Base-by-base conservation (phyloP, 2,113 vertebrate genomes). In the Daphoenositta chrysoptera region DNA sequence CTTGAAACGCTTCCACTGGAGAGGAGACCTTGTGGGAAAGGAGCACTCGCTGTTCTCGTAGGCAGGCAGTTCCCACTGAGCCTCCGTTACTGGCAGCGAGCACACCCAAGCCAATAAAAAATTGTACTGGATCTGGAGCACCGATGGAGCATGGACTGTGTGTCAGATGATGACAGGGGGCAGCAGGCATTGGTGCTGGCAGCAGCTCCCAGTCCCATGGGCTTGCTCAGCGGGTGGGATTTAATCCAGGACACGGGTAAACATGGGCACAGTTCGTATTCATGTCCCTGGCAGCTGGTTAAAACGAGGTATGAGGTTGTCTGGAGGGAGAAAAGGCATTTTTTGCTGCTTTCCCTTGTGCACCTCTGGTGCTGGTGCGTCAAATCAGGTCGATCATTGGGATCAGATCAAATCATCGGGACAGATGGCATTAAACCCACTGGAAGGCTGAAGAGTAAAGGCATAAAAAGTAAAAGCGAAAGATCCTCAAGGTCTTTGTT, bases 21-120 rank as follows among this genome's bases (percentile, higher is more conserved):
- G 89, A 83, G 50, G 76, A 89, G 93, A 89, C 90, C 79, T 93
- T 95, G 88, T 97, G 96, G 94, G 96, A 96, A 96, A 90, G 73
- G 68, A 96, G 87, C 65, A 77, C 75, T 94, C 7, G 1, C 60
- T 96, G 95, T 94, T 94, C 93, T 89, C 30, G 0, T 85, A 54
- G 3, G 2, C 76, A 71, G 23, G 65, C 40, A 0, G 60, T 80
- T 96, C 94, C 87, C 93, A 86, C 35, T 53, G 81, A 90, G 45
- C 76, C 93, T 93, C 84, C 0, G 0, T 94, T 90, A 64, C 91
- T 90, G 93, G 94, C 93, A 97, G 87, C 0, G 0, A 72, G 71
- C 44, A 15, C 45, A 4, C 65, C 64, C 89, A 61, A 84, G 65
- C 77, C 90, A 78, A 23, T 87, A 91, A 91, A 92, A 89, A n/a